Evolutionary conservation across 1,140 invertebrate genomes (phyloP).

Genomic region (Dinoponera quadriceps): DNA sequence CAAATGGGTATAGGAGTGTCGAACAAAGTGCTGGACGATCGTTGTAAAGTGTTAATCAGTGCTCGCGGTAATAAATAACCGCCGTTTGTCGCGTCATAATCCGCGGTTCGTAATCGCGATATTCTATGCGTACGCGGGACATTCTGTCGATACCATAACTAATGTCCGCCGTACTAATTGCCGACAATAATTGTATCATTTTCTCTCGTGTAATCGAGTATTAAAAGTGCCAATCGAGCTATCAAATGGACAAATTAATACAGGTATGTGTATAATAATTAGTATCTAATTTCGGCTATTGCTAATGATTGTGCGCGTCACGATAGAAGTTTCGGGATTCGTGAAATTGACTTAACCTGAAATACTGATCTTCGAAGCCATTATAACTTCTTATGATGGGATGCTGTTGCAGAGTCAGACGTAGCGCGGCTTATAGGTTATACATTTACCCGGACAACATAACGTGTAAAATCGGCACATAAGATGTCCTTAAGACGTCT

Average conservation of each 20-base stretch:
- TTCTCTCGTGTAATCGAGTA: constrained; percentile 3
- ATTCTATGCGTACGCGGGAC: not conserved
- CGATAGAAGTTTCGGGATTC: not conserved
- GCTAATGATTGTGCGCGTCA: no score
- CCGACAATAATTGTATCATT: not conserved
- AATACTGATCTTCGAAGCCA: no score
- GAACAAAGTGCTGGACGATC: constrained; percentile 2
- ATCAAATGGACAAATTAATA: constrained; percentile 15
- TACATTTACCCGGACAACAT: no score
- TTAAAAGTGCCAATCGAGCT: constrained; percentile 8
- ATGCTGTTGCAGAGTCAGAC: no score
- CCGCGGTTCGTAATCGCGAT: not conserved
- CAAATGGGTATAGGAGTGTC: constrained; percentile 1
- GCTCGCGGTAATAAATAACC: not conserved
- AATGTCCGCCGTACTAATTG: not conserved
- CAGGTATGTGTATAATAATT: not conserved
- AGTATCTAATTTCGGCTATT: not conserved
- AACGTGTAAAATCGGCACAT: no score
- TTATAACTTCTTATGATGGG: no score
- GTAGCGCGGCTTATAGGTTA: no score
- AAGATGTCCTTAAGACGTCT: no score
- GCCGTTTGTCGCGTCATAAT: not conserved
- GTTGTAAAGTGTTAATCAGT: constrained; percentile 1
- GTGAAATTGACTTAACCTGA: no score
- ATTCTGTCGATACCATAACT: constrained; percentile 17